These are phyloP conservation scores for Boloria selene DNA, from an alignment of 2,888 invertebrate species.

Conservation along the genomic window DNA sequence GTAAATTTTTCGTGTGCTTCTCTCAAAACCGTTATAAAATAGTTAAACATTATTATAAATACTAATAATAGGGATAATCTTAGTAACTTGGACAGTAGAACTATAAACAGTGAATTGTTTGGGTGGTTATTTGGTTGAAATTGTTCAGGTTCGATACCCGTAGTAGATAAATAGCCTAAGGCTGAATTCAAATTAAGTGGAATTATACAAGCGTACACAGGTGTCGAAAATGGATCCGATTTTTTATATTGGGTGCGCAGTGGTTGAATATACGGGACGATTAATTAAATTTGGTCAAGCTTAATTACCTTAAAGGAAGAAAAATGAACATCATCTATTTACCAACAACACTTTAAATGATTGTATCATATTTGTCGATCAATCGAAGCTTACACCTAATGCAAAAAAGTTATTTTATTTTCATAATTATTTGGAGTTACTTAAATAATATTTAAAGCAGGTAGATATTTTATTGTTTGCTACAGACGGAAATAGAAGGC, in stretches of 20 bases:
- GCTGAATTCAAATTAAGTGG: slow-evolving; percentile 54
- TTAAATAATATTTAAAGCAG: slow-evolving; percentile 44
- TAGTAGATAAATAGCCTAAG: slow-evolving; percentile 20
- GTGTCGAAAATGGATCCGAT: slow-evolving; percentile 53
- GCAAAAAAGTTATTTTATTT: neutral
- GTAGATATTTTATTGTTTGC: slow-evolving; percentile 58
- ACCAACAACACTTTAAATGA: neutral
- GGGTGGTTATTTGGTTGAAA: too few species aligned
- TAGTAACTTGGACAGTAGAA: too few species aligned
- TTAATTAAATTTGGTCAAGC: slow-evolving; percentile 51
- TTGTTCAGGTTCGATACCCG: neutral
- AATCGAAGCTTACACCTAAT: neutral
- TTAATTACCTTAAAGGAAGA: slow-evolving; percentile 24
- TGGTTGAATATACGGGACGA: slow-evolving; percentile 44
- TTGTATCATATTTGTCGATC: too few species aligned
- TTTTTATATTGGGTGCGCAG: slow-evolving; percentile 51
- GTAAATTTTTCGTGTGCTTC: too few species aligned
- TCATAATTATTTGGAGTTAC: neutral
- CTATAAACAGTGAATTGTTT: too few species aligned
- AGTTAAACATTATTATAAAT: too few species aligned
- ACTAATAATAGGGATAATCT: too few species aligned
- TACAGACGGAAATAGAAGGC: slow-evolving; percentile 93
- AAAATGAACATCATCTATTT: neutral
- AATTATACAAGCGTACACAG: slow-evolving; percentile 53
- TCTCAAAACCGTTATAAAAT: too few species aligned